Evolutionary conservation across 2,113 vertebrate species (phyloP).

Genomic region (Sinocyclocheilus grahami): DNA sequence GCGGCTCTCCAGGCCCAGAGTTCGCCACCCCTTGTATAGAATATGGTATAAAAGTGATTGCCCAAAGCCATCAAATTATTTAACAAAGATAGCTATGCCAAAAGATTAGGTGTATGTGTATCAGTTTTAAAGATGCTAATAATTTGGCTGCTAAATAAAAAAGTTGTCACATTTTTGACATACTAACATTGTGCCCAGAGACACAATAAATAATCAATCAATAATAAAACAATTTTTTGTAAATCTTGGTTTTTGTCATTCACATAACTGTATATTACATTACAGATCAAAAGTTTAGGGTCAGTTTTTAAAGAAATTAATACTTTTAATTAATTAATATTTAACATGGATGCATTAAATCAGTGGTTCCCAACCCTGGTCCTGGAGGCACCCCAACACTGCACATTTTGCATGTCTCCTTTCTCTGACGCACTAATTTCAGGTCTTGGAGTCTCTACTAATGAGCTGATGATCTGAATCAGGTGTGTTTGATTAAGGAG

Average conservation of each 20-base stretch:
- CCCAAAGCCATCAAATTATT: not conserved
- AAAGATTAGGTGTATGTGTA: not conserved
- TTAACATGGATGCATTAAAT: not conserved
- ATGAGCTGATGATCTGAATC: too few species aligned
- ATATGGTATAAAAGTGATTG: not conserved
- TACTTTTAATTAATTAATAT: not conserved
- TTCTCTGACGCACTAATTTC: too few species aligned
- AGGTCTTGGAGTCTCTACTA: too few species aligned
- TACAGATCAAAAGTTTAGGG: not conserved
- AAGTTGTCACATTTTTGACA: not conserved
- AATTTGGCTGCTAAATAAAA: not conserved
- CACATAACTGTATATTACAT: not conserved
- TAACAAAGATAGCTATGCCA: not conserved
- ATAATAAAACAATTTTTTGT: not conserved
- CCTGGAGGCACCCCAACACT: too few species aligned
- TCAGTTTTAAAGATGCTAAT: too few species aligned
- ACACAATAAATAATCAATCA: not conserved
- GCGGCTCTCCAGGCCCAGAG: too few species aligned
- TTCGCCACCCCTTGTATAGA: not conserved
- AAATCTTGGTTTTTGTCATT: not conserved
- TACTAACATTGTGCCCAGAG: not conserved
- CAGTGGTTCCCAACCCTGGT: too few species aligned
- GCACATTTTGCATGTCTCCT: too few species aligned
- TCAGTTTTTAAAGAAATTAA: not conserved
- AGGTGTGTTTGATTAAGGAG: too few species aligned